phyloP scores from a whole-genome alignment of 2,113 vertebrate species.

The Telmatochromis brachygnathus region DNA sequence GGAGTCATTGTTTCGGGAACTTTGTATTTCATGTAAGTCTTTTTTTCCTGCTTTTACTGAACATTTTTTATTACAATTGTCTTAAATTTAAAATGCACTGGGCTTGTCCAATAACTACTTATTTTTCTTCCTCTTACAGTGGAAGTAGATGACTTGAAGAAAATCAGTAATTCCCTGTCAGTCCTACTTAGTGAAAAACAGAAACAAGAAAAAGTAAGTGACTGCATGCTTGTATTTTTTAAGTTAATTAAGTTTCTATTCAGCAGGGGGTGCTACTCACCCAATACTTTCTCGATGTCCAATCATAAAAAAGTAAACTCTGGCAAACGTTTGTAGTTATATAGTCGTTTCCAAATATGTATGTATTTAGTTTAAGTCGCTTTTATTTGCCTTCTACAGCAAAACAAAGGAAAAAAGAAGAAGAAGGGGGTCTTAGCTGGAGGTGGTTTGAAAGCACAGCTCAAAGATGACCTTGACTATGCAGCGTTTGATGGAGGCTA shows the following conservation, averaged over 20 bases:
- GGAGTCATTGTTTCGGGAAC: constrained; percentile 90
- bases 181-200: constrained; percentile 97
- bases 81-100: not conserved
- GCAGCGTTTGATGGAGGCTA: constrained; percentile 86
- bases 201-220: constrained; percentile 95
- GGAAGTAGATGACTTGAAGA: constrained; percentile 98
- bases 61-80: not conserved
- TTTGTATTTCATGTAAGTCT: constrained; percentile 92
- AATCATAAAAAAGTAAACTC: not conserved
- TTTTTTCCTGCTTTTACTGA: not conserved
- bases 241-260: not conserved
- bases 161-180: constrained; percentile 90
- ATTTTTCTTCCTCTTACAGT: constrained; percentile 62
- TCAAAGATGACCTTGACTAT: constrained; percentile 92
- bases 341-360: not conserved
- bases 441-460: constrained; percentile 89
- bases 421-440: constrained; percentile 85
- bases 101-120: not conserved
- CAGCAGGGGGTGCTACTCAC: constrained; percentile 28
- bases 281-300: not conserved
- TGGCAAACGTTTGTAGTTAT: not conserved
- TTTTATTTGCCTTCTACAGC: constrained; percentile 61
- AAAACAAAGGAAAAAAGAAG: constrained; percentile 98
- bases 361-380: not conserved
- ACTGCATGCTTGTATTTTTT: not conserved